Conservation (phyloP, 1,140 invertebrate species). For the Onthophagus taurus region DNA sequence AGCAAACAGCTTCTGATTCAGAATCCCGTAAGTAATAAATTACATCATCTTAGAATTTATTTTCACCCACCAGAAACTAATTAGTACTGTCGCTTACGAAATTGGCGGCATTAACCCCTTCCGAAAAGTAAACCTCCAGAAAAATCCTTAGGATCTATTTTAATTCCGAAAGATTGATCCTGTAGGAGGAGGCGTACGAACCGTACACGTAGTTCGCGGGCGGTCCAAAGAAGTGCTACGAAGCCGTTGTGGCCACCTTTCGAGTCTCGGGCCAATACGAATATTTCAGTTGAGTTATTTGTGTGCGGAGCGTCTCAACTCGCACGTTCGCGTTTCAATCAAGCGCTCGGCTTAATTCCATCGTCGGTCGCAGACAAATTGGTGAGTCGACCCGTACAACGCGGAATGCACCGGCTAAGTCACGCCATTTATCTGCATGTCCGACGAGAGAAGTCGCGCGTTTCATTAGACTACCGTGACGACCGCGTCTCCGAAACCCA, state of each 20-base stretch:
- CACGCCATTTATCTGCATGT: conserved; percentile 18
- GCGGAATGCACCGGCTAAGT: conserved; percentile 18
- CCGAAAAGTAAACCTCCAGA: no score
- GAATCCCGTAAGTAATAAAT: no score
- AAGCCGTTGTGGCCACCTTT: conserved; percentile 19
- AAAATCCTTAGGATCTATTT: no score
- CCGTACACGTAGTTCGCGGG: background rate
- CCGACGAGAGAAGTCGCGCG: background rate
- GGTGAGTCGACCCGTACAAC: conserved; percentile 15
- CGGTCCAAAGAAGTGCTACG: conserved; percentile 1
- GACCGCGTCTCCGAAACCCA: no score
- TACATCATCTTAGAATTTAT: no score
- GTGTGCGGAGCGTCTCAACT: conserved; percentile 24
- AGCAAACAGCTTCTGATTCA: no score
- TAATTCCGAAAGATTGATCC: no score
- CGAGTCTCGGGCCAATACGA: conserved; percentile 15
- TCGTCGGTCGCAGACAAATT: conserved; percentile 27
- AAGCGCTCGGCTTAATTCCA: conserved; percentile 25
- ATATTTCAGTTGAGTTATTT: conserved; percentile 27
- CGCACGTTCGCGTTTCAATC: conserved; percentile 30
- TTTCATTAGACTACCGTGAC: background rate
- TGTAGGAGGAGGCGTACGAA: no score
- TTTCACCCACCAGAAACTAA: no score
- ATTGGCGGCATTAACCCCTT: no score
- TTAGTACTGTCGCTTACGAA: no score